Percentiles rank a stretch among this genome's conserved stretches.
These are phyloP conservation scores for Eudyptes chrysolophus DNA, from an alignment of 2,113 vertebrate genomes.

Conservation along the genomic window DNA sequence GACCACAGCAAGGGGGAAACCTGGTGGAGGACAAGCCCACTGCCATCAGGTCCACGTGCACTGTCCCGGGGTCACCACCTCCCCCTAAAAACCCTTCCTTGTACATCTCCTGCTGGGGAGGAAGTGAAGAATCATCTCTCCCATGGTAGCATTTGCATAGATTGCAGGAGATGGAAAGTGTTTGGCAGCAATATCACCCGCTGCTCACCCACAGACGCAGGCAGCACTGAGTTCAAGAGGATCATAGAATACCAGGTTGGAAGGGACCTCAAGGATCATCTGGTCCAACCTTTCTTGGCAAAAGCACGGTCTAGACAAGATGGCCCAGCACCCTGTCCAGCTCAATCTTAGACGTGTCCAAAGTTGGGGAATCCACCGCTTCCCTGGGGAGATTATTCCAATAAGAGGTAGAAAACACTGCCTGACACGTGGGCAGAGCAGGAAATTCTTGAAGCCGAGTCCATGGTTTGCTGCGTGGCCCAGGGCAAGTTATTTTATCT, in stretches of 20 bases:
- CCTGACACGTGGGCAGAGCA: background rate
- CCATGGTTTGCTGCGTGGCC: accelerated
- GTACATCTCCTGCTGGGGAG: background rate
- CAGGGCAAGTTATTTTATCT: background rate
- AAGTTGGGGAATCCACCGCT: background rate
- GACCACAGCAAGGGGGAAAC: background rate
- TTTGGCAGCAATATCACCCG: background rate
- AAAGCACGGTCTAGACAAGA: background rate
- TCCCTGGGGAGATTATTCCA: background rate
- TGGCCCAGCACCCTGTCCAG: background rate
- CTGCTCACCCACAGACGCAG: background rate
- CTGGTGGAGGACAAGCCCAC: background rate
- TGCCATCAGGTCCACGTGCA: accelerated
- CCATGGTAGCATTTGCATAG: background rate
- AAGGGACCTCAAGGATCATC: background rate
- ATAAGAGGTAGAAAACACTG: background rate
- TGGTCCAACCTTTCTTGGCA: background rate
- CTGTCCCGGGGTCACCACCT: background rate
- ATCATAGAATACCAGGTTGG: background rate
- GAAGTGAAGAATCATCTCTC: background rate
- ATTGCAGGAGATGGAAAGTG: background rate
- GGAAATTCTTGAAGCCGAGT: background rate
- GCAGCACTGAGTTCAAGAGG: background rate
- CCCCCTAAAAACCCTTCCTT: background rate
- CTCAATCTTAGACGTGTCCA: background rate